Evolutionary conservation across 1,140 invertebrate genomes (phyloP), one percentile per base, ranked within the genome.

Genomic region (Colletes latitarsis): DNA sequence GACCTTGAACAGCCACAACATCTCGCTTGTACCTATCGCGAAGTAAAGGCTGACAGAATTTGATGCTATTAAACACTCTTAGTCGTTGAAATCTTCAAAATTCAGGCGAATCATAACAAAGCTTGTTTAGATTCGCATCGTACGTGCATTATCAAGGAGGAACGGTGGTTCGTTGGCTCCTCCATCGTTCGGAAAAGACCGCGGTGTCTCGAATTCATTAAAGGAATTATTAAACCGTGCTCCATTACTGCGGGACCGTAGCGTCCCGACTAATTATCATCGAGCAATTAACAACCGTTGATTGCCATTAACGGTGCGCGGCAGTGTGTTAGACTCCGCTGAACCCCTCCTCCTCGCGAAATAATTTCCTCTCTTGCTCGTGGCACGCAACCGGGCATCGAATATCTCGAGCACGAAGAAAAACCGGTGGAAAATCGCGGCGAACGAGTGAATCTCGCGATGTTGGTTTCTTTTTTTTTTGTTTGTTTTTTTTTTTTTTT

Each of bases 261-360:
- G 39, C 66, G 64, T 46, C 69, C 30, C 60, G 74, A 74, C 82
- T 87, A 87, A 87, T 87, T 87, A 87, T 84, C 82, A 84, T 84
- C 70, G 75, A 82, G 75, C 82, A 87, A 87, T 87, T 87, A 87
- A 87, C 86, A 87, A 84, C 85, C 86, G 86, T 87, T 87, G 77
- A 87, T 87, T 87, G 82, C 86, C 68, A 73, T 87, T 87, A 87
- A 86, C 82, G 69, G 78, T 63, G 72, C 67, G 43, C 66, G 67
- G 53, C 55, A 60, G 46, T 64, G 83, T 73, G 66, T 52, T 70
- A 19, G 70, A 68, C 60, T 55, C 76, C 53, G 46, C 60, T 68
- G 74, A 68, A 70, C 53, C 68, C 49, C 57, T 41, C 58, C 30
- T 39, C 62, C 62, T 41, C 76, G 64, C 57, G 77, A 81, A 75